These are phyloP conservation scores for Miichthys miiuy DNA, from an alignment of 2,797 vertebrate species.

Conservation along the genomic window DNA sequence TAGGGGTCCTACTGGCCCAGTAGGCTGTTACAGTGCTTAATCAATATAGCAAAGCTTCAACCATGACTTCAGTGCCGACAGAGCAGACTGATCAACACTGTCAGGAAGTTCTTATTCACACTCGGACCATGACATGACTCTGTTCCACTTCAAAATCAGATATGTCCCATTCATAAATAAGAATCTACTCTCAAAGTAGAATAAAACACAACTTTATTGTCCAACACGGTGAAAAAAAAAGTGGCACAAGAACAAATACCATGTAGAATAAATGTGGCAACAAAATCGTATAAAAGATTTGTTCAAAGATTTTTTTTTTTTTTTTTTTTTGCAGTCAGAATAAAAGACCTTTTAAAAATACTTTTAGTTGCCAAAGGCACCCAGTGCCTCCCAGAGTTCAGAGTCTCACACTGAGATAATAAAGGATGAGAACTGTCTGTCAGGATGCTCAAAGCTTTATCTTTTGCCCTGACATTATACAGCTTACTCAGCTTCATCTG, in stretches of 20 bases:
- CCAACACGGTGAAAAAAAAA: not conserved
- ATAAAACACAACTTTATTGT: not conserved
- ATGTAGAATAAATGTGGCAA: not conserved
- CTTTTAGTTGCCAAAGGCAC: not conserved
- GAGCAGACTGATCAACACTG: slow-evolving; percentile 20
- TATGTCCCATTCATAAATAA: slow-evolving; percentile 4
- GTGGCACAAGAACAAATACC: not conserved
- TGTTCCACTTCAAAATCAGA: not conserved
- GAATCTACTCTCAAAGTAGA: not conserved
- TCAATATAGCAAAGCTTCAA: slow-evolving; percentile 56
- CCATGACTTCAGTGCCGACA: slow-evolving; percentile 38
- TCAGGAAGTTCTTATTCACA: slow-evolving; percentile 24
- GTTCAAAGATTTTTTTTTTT: not conserved
- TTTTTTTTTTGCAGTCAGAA: not conserved
- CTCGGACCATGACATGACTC: slow-evolving; percentile 14
- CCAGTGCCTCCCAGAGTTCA: not conserved
- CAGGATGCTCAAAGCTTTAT: not conserved
- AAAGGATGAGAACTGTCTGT: not conserved
- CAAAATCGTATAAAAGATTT: not conserved
- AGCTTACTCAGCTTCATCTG: not conserved
- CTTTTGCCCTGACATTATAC: not conserved
- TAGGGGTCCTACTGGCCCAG: slow-evolving; percentile 35
- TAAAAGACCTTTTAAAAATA: not conserved
- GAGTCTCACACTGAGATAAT: not conserved
- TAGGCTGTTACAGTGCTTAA: slow-evolving; percentile 53